Base-by-base conservation (phyloP, 2,797 vertebrate genomes). In the Heteromormyrus szaboi region DNA sequence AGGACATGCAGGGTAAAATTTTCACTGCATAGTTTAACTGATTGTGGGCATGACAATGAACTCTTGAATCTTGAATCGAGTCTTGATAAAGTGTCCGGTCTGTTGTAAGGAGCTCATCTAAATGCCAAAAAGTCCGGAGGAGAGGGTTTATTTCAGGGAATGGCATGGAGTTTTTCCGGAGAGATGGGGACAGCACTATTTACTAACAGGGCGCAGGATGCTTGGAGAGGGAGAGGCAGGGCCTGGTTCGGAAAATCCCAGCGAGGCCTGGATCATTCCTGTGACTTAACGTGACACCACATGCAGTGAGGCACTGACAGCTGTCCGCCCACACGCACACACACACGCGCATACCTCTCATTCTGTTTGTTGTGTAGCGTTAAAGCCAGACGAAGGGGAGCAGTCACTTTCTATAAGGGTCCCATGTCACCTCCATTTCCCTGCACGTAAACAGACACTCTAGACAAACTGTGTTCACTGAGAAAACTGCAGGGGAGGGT, bases 321-420 rank as follows among this genome's bases (percentile, higher is more conserved):
- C 97, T 97, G 97, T 95, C 91, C 92, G 12, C 65, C 65, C 4
- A 94, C 91, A 94, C 84, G 89, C 95, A 95, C 62, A 68, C 96
- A 94, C 91, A 94, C 86, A 94, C 90, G 94, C 85, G 89, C 95
- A 95, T 91, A 93, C 95, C 95, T 93, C 88, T 93, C 90, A 94
- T 96, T 95, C 93, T 95, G 93, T 94, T 96, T 95, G 94, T 95
- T 96, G 95, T 96, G 94, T 94, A 93, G 95, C 95, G 96, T 97
- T 96, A 96, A 94, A 90, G 91, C 89, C 91, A 89, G 94, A 96
- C 96, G 95, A 96, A 96, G 95, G 76, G 93, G 92, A 93, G 93
- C 94, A 95, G 94, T 93, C 93, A 95, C 93, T 93, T 94, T 93
- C 91, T 92, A 89, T 90, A 92, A 93, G 91, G 89, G 91, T 90